Conservation (phyloP, 2,797 vertebrate genomes). For the Vireo griseus region DNA sequence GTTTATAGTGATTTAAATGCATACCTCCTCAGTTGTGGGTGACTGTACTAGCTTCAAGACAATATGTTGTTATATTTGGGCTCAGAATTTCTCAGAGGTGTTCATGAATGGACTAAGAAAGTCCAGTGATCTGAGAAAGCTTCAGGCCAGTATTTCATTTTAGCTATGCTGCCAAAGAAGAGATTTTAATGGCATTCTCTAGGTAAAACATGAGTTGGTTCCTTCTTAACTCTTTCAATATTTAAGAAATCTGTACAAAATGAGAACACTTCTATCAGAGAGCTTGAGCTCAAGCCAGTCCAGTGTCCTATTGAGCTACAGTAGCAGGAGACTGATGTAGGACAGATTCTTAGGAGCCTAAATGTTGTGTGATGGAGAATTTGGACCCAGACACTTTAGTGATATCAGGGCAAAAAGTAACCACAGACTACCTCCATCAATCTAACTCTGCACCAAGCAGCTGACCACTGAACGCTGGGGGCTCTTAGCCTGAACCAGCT, state of each 20-base stretch:
- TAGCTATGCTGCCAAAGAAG: background rate
- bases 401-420: background rate
- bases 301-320: rapidly evolving
- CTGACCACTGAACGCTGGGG: background rate
- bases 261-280: background rate
- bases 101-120: background rate
- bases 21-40: background rate
- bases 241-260: background rate
- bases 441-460: background rate
- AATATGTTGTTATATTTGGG: background rate
- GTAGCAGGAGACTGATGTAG: rapidly evolving
- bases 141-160: background rate
- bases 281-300: background rate
- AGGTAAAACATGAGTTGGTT: background rate
- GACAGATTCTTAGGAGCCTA: rapidly evolving
- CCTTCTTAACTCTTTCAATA: background rate
- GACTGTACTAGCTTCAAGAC: background rate
- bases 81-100: background rate
- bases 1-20: background rate
- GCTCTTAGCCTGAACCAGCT: background rate
- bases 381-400: background rate
- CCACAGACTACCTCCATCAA: background rate
- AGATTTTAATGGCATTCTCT: background rate
- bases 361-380: background rate
- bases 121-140: background rate